A percentile compares a stretch with the other conserved stretches of the same genome.
Conservation (phyloP, 2,113 vertebrate genomes). For the Macquaria ambigua region DNA sequence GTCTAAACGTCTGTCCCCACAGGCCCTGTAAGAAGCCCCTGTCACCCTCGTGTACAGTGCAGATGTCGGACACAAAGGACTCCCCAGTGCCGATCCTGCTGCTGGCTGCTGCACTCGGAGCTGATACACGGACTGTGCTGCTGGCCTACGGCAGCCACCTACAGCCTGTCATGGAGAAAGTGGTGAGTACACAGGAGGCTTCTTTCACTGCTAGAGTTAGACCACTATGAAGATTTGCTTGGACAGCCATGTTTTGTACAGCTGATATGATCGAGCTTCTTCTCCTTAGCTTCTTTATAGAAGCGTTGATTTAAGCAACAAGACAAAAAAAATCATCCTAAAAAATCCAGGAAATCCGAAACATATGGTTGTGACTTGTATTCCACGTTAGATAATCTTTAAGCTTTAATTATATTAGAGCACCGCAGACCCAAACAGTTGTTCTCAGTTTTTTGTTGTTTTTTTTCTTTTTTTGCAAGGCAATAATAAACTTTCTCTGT, state of each 20-base stretch:
- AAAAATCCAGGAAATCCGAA: not conserved
- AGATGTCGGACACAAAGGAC: conserved; percentile 91
- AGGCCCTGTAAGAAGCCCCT: conserved; percentile 97
- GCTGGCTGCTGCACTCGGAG: conserved; percentile 88
- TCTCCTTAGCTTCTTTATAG: not conserved
- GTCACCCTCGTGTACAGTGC: conserved; percentile 91
- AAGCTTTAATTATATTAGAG: not conserved
- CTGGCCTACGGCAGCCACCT: conserved; percentile 93
- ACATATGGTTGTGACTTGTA: not conserved
- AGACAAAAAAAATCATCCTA: too few relatives aligned
- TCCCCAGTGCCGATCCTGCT: conserved; percentile 91
- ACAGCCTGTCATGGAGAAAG: conserved; percentile 93
- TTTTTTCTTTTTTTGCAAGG: too few relatives aligned
- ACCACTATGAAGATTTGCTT: not conserved
- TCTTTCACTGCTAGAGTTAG: not conserved
- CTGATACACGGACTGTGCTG: conserved; percentile 86
- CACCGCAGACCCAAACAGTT: not conserved
- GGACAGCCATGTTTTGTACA: not conserved
- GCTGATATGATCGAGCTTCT: not conserved
- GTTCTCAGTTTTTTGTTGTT: not conserved
- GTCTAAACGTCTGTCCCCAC: conserved; percentile 11
- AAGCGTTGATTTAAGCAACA: too few relatives aligned
- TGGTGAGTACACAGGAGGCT: conserved; percentile 81
- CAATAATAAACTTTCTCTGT: too few relatives aligned
- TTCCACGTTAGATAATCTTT: not conserved